These are phyloP conservation scores for Drosophila mimetica DNA, from an alignment of 2,888 invertebrate genomes.

Conservation along the genomic window DNA sequence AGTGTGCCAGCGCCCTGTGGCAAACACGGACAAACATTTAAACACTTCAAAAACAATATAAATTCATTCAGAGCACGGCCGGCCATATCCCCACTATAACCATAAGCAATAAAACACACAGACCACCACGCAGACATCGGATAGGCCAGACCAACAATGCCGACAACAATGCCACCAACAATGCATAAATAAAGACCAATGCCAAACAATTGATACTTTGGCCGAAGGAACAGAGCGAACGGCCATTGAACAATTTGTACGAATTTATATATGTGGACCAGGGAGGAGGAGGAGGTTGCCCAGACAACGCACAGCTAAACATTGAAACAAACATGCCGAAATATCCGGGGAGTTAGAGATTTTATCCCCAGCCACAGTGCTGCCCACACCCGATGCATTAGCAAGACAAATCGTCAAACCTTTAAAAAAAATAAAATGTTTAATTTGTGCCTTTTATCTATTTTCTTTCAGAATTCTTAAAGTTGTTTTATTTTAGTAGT, in stretches of 20 bases:
- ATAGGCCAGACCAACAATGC: conserved; percentile 40
- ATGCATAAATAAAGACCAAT: conserved; percentile 69
- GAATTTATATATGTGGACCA: conserved; percentile 56
- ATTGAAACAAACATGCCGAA: conserved; percentile 45
- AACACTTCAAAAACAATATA: conserved; percentile 72
- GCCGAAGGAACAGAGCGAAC: conserved; percentile 42
- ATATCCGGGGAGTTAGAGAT: conserved; percentile 14
- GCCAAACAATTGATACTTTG: conserved; percentile 72
- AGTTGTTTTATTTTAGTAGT: too few species aligned
- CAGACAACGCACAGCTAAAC: conserved; percentile 58
- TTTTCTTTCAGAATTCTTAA: background rate
- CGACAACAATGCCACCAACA: conserved; percentile 40
- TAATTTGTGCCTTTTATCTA: background rate
- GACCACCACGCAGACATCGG: conserved; percentile 54
- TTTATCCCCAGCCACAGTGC: conserved; percentile 17
- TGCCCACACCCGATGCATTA: background rate
- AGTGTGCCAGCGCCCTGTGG: conserved; percentile 19
- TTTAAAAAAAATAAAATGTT: background rate
- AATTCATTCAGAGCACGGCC: conserved; percentile 66
- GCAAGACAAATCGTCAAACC: background rate
- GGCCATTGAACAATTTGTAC: conserved; percentile 58
- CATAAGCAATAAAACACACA: conserved; percentile 55
- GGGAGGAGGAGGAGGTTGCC: conserved; percentile 20
- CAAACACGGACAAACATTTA: conserved; percentile 56
- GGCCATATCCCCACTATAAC: conserved; percentile 60